These are phyloP conservation scores for Chelon auratus DNA, from an alignment of 2,797 vertebrate species.

Conservation along the genomic window DNA sequence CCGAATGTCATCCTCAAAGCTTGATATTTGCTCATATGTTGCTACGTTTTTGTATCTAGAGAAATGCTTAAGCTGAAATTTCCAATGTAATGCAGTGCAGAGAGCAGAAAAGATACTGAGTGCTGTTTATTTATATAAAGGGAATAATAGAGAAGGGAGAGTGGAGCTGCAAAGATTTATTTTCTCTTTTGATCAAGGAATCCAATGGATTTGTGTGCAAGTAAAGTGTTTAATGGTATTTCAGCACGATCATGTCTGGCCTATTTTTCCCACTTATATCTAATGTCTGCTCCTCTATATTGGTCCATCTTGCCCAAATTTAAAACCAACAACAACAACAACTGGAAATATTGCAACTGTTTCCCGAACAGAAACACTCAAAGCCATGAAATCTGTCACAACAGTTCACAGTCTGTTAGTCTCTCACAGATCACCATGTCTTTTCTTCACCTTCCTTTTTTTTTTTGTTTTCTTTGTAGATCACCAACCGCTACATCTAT, in stretches of 20 bases:
- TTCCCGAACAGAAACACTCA: not conserved
- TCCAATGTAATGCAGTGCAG: not conserved
- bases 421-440: not conserved
- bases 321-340: conserved; percentile 5
- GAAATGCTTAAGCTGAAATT: not conserved
- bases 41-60: not conserved
- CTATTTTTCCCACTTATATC: conserved; percentile 6
- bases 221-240: conserved; percentile 20
- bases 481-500: conserved; percentile 97
- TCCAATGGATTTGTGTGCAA: conserved; percentile 11
- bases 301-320: not conserved
- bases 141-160: not conserved
- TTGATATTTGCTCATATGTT: not conserved
- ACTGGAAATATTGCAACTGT: not conserved
- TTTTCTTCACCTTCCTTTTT: not conserved
- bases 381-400: not conserved
- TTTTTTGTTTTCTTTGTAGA: conserved; percentile 78
- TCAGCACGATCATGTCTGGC: conserved; percentile 1
- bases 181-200: conserved; percentile 24
- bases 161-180: not conserved
- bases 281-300: not conserved
- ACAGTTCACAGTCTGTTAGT: not conserved
- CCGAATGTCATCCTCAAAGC: conserved; percentile 30
- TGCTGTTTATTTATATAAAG: not conserved
- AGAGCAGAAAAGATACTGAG: not conserved